Conservation (phyloP, 2,113 vertebrate species). For the Dipodomys ordii region DNA sequence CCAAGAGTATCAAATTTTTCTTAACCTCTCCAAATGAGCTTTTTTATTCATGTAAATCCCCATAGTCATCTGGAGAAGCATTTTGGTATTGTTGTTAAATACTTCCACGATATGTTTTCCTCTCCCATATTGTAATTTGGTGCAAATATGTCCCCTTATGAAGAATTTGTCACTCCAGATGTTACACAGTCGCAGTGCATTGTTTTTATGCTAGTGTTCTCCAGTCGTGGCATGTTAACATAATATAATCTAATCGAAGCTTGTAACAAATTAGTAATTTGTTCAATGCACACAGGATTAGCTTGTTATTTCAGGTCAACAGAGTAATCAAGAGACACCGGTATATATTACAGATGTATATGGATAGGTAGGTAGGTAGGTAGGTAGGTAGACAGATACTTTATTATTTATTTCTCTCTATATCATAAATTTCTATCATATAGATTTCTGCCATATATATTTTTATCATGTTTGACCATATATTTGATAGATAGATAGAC, state of each 20-base stretch:
- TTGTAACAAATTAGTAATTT: background rate
- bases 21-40: background rate
- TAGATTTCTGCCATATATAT: too few species aligned
- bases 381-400: background rate
- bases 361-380: background rate
- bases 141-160: background rate
- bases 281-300: slow-evolving; percentile 28
- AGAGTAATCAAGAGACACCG: slow-evolving; percentile 14
- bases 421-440: too few species aligned
- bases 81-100: slow-evolving; percentile 4
- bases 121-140: background rate
- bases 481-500: background rate
- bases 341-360: background rate
- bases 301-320: slow-evolving; percentile 38
- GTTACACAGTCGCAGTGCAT: background rate
- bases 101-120: background rate
- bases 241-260: slow-evolving; percentile 38
- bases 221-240: background rate
- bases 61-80: background rate
- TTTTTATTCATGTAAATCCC: background rate
- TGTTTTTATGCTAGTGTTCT: background rate
- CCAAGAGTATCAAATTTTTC: background rate
- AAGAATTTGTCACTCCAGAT: background rate
- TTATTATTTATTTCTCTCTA: too few species aligned
- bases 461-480: too few species aligned